Percentiles rank a stretch among this genome's conserved stretches.
Conservation (phyloP, 2,888 invertebrate genomes). For the Strigamia maritima region DNA sequence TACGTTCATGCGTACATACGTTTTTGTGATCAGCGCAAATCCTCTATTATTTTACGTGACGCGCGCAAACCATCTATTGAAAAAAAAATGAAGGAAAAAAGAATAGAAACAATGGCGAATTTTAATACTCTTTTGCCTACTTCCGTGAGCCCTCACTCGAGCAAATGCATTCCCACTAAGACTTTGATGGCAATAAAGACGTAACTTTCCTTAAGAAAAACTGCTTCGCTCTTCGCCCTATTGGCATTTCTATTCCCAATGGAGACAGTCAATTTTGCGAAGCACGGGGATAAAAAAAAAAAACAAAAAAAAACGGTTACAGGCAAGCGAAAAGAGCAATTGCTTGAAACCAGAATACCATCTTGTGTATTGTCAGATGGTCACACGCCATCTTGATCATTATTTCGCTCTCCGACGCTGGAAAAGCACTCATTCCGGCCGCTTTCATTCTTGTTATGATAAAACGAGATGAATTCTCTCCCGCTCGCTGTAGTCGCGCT, state of each 20-base stretch:
- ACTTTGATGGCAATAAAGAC: constrained; percentile 6
- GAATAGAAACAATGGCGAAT: not conserved
- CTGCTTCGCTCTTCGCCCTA: not conserved
- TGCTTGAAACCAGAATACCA: not conserved
- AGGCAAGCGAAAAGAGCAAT: constrained; percentile 23
- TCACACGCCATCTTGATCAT: not conserved
- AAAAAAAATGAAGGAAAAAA: too few species aligned
- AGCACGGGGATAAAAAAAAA: not conserved
- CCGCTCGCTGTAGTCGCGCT: not conserved
- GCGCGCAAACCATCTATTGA: too few species aligned
- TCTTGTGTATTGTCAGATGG: not conserved
- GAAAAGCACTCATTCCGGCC: not conserved
- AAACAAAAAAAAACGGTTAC: not conserved
- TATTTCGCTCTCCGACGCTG: not conserved
- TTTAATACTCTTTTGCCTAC: constrained; percentile 11
- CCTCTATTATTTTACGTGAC: too few species aligned
- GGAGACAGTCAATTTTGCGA: not conserved
- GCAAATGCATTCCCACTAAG: constrained; percentile 6
- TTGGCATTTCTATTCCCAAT: constrained; percentile 3
- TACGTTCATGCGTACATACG: too few species aligned
- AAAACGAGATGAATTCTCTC: not conserved
- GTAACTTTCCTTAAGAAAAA: constrained; percentile 13
- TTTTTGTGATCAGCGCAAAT: too few species aligned
- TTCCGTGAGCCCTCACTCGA: not conserved
- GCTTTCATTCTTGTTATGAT: not conserved